Evolutionary conservation across 2,888 invertebrate species (phyloP), one percentile per base, ranked within the genome.

Genomic region (Phortica okadai): DNA sequence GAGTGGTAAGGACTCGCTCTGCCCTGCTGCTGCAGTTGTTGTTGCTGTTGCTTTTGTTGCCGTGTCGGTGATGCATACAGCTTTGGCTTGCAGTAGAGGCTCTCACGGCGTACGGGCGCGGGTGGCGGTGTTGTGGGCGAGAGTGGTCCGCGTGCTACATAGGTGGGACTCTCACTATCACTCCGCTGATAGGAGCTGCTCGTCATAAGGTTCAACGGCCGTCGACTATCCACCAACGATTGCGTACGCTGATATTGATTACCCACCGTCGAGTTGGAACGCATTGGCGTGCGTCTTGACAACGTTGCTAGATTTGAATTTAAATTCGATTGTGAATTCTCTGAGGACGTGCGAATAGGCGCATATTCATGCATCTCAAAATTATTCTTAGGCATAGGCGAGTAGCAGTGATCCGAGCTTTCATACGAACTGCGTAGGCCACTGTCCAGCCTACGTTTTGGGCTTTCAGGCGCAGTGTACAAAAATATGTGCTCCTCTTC

Each of bases 381-480:
- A 44, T 82, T 84, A 21, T 90, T 82, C 21, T 81, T 80, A 8
- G 83, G 84, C 67, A 83, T 81, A 3, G 88, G 84, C 0, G 87
- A 88, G 72, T 90, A 88, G 50, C 86, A 88, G 10, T 89, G 86
- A 11, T 89, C 86, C 3, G 90, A 88, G 77, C 88, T 86, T 45
- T 90, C 89, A 72, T 87, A 88, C 4, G 87, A 86, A 78, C 86
- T 83, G 8, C 86, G 85, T 70, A 88, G 79, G 5, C 90, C 89
- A 72, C 88, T 89, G 67, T 90, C 90, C 76, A 88, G 77, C 11
- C 89, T 82, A 4, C 88, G 83, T 66, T 90, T 89, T 0, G 90
- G 90, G 74, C 90, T 90, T 21, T 90, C 91, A 6, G 91, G 90
- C 2, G 90, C 90, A 0, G 91, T 90, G 64, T 91, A 92, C 3